phyloP scores from a whole-genome alignment of 2,888 invertebrate species.

The Pyrrhosoma nymphula region DNA sequence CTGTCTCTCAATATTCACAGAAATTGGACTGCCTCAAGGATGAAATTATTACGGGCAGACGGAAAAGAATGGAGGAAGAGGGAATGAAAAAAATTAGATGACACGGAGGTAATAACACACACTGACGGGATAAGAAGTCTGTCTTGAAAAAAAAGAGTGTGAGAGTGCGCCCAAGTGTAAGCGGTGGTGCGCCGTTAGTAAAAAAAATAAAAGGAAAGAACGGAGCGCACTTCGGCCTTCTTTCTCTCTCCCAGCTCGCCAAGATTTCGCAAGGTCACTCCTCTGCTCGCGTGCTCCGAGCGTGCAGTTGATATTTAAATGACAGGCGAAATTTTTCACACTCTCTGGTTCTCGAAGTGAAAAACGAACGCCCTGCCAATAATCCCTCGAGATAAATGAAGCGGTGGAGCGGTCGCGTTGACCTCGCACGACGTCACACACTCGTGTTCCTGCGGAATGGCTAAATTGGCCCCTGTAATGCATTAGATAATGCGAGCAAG shows the following conservation, averaged over 20 bases:
- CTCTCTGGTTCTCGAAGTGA: background rate
- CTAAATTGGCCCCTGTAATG: background rate
- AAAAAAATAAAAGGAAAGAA: background rate
- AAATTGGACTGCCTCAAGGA: no score
- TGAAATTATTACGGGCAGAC: no score
- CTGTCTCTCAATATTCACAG: no score
- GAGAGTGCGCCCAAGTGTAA: no score
- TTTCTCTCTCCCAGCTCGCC: background rate
- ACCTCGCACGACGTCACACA: background rate
- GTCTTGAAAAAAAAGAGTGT: no score
- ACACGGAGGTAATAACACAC: no score
- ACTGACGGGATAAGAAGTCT: no score
- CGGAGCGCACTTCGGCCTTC: background rate
- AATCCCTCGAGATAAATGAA: conserved; percentile 1
- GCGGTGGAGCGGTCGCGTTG: background rate
- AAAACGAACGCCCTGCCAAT: conserved; percentile 26
- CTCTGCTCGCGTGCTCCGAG: background rate
- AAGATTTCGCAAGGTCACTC: conserved; percentile 25
- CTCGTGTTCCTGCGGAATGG: background rate
- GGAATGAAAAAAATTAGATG: no score
- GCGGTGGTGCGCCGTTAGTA: no score
- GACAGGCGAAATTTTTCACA: conserved; percentile 32
- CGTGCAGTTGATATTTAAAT: conserved; percentile 31
- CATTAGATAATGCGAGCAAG: background rate
- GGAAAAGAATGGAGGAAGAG: no score